Evolutionary conservation across 2,888 invertebrate species (phyloP).

Genomic region (Steinernema hermaphroditum): DNA sequence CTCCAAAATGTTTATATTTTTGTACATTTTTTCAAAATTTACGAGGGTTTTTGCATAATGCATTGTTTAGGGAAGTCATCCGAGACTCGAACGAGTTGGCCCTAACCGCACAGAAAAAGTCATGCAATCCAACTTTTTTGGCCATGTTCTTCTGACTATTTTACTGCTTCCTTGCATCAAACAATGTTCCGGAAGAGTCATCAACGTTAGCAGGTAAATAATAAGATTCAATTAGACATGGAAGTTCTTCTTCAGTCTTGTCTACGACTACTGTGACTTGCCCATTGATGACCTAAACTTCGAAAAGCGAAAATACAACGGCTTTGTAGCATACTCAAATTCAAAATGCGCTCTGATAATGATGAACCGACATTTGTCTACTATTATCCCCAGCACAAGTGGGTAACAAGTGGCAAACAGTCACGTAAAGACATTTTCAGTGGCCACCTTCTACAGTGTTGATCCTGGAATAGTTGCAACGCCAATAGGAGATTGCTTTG

Average conservation of each 20-base stretch:
- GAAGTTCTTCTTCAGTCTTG: background rate
- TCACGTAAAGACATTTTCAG: too few species aligned
- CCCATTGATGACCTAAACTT: conserved; percentile 32
- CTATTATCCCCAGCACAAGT: background rate
- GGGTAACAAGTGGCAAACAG: too few species aligned
- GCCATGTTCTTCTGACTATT: conserved; percentile 27
- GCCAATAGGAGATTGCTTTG: conserved; percentile 8
- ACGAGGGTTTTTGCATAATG: too few species aligned
- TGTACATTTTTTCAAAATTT: too few species aligned
- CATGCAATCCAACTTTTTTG: conserved; percentile 31
- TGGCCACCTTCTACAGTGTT: background rate
- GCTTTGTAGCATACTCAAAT: background rate
- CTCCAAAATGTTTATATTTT: too few species aligned
- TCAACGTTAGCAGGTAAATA: conserved; percentile 2
- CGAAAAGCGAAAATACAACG: conserved; percentile 20
- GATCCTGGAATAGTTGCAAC: conserved; percentile 26
- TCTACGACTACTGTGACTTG: conserved; percentile 12
- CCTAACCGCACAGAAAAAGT: background rate
- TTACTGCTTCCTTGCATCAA: conserved; percentile 16
- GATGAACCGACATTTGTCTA: conserved; percentile 11
- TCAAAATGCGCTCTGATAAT: conserved; percentile 17
- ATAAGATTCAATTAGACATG: background rate
- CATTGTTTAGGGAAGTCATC: conserved; percentile 6
- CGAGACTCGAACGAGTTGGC: background rate
- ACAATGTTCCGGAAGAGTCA: background rate